Percentiles rank a stretch among this genome's conserved stretches.
phyloP scores from a whole-genome alignment of 2,113 vertebrate species.

The Mellivora capensis region DNA sequence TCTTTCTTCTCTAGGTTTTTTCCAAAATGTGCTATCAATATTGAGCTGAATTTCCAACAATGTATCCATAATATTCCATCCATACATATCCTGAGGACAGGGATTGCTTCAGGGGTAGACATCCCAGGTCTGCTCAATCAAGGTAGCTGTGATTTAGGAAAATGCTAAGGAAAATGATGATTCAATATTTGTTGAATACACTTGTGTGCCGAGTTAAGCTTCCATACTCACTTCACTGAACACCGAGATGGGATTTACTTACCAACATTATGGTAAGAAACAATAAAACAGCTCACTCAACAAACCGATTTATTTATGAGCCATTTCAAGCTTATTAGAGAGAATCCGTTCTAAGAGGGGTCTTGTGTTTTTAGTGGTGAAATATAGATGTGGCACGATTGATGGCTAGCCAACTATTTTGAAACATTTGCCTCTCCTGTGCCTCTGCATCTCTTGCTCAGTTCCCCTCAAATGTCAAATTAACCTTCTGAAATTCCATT shows the following conservation, averaged over 20 bases:
- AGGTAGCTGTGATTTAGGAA: neutral
- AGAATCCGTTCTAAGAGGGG: too few species aligned
- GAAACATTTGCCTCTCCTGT: neutral
- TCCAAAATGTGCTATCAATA: neutral
- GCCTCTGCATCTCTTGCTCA: neutral
- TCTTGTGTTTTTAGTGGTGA: neutral
- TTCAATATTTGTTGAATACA: neutral
- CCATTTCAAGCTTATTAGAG: neutral
- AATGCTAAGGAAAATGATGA: neutral
- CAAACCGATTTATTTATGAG: neutral
- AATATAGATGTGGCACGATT: neutral
- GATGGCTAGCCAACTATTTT: neutral
- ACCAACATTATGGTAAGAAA: neutral
- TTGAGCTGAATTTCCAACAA: neutral
- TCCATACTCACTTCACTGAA: neutral
- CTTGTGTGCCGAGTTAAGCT: neutral
- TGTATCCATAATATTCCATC: neutral
- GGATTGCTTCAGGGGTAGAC: neutral
- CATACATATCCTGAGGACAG: neutral
- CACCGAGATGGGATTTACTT: neutral
- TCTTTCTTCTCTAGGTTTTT: neutral
- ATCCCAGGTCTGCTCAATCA: neutral
- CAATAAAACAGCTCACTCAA: neutral
- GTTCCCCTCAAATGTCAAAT: neutral
- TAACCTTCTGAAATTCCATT: neutral